Base-by-base conservation (phyloP, 2,888 invertebrate genomes). In the Temnothorax rugatulus region DNA sequence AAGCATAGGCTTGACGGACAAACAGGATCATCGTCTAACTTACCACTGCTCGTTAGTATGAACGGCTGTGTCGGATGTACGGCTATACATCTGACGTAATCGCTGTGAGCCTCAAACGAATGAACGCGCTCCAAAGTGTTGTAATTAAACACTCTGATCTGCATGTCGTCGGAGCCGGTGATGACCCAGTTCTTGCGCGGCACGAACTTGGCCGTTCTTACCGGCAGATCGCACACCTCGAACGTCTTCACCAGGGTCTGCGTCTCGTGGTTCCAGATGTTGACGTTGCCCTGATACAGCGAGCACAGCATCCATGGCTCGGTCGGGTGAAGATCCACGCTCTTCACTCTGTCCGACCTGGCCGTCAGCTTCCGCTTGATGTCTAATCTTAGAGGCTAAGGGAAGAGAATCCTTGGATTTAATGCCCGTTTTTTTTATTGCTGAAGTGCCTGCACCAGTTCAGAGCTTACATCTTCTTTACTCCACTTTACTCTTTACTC, bases 251-350 rank as follows among this genome's bases (percentile, higher is more conserved):
- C 98, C 91, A 98, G 96, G 92, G 97, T 97, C 95, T 99, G 99
- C 86, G 98, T 98, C 95, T 99, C 99, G 95, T 98, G 98, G 95
- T 99, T 99, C 99, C 99, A 99, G 93, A 99, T 98, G 96, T 99
- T 99, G 92, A 99, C 99, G 95, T 99, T 98, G 91, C 99, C 99
- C 95, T 99, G 99, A 96, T 99, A 99, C 50, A 99, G 96, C 57
- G 99, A 98, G 92, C 99, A 99, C 76, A 99, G 96, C 97, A 99
- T 98, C 99, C 99, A 99, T 90, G 99, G 99, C 95, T 99, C 99
- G 59, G 97, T 96, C 0, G 99, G 99, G 95, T 99, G 99, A 90
- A 99, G 96, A 95, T 99, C 99, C 15, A 99, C 99, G 95, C 98
- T 98, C 96, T 99, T 99, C 74, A 99, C 99, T 90, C 99, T 97